Evolutionary conservation across 2,113 vertebrate genomes (phyloP).

Genomic region (Edolisoma coerulescens): DNA sequence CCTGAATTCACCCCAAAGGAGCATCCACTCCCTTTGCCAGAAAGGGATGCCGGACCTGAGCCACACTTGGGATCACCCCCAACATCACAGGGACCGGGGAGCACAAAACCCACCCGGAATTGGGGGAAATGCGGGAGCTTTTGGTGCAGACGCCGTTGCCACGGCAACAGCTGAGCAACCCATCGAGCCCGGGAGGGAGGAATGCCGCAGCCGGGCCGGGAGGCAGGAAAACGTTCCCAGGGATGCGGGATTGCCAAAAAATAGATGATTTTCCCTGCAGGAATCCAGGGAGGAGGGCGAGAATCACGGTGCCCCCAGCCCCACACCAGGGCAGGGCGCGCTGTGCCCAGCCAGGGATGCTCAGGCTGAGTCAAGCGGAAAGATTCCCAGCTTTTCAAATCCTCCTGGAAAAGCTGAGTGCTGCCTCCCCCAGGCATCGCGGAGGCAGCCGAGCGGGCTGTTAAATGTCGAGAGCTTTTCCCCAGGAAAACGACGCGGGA

Average conservation of each 20-base stretch:
- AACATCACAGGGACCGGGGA: fast-evolving
- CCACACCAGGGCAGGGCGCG: fast-evolving
- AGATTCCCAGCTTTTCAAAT: not conserved
- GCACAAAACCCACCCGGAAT: not conserved
- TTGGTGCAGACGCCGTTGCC: slow-evolving; percentile 31
- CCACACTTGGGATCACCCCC: fast-evolving
- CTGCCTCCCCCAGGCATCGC: not conserved
- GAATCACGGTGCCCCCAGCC: not conserved
- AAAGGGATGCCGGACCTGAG: fast-evolving
- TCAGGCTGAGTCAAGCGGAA: not conserved
- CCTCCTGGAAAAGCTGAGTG: not conserved
- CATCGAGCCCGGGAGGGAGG: not conserved
- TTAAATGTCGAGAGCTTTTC: not conserved
- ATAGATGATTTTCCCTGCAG: not conserved
- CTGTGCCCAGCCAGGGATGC: not conserved
- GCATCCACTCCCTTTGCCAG: fast-evolving
- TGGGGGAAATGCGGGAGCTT: not conserved
- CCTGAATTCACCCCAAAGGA: not conserved
- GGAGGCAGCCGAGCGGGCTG: not conserved
- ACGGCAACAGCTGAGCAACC: not conserved
- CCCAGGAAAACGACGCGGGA: not conserved
- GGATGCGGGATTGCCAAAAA: not conserved
- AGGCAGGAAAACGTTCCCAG: not conserved
- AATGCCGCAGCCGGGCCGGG: not conserved
- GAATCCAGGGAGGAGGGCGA: not conserved